These are phyloP conservation scores for Glyptemys insculpta DNA, from an alignment of 2,797 vertebrate species.

Conservation along the genomic window DNA sequence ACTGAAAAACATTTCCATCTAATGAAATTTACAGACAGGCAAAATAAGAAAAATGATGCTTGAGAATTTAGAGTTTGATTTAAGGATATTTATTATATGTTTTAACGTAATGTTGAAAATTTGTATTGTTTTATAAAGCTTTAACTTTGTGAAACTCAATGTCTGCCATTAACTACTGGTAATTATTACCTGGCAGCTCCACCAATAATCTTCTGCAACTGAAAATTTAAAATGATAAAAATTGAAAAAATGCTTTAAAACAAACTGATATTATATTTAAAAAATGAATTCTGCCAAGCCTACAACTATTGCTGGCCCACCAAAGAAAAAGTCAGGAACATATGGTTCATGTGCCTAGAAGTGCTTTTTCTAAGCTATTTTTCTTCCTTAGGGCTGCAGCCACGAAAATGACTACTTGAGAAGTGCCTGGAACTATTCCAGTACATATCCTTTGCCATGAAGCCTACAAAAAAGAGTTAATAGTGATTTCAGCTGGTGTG, in stretches of 20 bases:
- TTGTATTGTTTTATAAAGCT: not conserved
- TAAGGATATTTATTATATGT: not conserved
- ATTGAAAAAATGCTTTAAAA: not conserved
- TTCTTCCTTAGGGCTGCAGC: not conserved
- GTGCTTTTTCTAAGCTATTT: not conserved
- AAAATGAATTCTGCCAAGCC: not conserved
- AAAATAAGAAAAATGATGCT: not conserved
- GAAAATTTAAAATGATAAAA: not conserved
- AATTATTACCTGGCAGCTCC: not conserved
- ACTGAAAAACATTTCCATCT: not conserved
- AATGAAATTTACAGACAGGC: not conserved
- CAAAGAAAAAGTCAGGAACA: conserved; percentile 5
- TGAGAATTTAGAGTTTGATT: not conserved
- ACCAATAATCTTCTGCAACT: not conserved
- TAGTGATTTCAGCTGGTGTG: not conserved
- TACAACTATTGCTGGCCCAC: conserved; percentile 44
- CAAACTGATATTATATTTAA: not conserved
- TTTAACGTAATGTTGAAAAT: not conserved
- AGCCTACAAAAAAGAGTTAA: not conserved
- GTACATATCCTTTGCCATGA: not conserved
- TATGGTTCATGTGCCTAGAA: not conserved
- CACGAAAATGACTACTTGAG: conserved; percentile 32
- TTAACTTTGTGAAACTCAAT: not conserved
- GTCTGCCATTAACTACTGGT: not conserved
- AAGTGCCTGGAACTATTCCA: not conserved